Base-by-base conservation (phyloP, 2,888 invertebrate species). In the Pardosa pseudoannulata region DNA sequence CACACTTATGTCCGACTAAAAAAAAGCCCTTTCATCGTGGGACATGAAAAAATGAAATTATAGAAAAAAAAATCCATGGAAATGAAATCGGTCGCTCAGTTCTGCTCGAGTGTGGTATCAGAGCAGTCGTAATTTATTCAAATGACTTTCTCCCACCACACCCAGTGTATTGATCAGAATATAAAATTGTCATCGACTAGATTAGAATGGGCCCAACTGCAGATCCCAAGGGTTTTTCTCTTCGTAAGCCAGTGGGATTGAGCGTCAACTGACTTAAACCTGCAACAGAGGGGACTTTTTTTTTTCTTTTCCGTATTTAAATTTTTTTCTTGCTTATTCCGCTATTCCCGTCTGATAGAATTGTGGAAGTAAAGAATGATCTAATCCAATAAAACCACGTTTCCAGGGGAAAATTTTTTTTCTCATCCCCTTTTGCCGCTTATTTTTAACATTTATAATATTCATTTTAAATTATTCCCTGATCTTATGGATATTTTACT, bases 141-240 rank as follows among this genome's bases (percentile, higher is more conserved):
- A 88, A 88, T 88, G 88, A 88, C 87, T 88, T 23, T 87, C 73
- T 73, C 76, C 85, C 68, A 75, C 79, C 86, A 79, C 86, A 75
- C 79, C 79, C 86, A 73, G 86, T 23, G 68, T 88, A 88, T 88
- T 88, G 88, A 88, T 88, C 88, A 71, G 87, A 88, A 88, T 88
- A 88, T 88, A 83, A 88, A 88, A 88, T 88, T 88, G 86, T 79
- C 86, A 86, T 86, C 86, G 86, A 79, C 70, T 85, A 78, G 83
- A 85, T 85, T 85, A 78, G 83, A 85, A 78, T 65, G 70, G 82
- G 46, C 76, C 72, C 50, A 27, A 73, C 46, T 23, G 62, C 39
- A 46, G 29, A 62, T 85, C 83, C 73, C 78, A 31, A 39, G 83
- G 78, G 83, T 64, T 67, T 73, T 68, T 74, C 41, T 23, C 23